Conservation (phyloP, 2,797 vertebrate genomes). For the Macroramphosus scolopax region DNA sequence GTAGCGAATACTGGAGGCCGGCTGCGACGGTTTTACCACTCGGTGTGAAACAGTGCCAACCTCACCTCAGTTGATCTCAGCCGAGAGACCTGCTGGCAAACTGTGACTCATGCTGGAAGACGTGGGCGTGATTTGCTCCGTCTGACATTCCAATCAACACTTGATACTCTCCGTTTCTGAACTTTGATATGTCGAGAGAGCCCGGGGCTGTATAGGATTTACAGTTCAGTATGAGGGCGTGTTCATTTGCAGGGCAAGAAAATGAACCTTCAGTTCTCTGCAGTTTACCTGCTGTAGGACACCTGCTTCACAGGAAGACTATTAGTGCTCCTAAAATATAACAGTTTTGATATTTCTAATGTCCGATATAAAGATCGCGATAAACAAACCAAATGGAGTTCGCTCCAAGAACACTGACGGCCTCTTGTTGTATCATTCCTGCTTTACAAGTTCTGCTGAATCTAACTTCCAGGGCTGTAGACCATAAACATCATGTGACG, state of each 20-base stretch:
- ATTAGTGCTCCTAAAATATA: no score
- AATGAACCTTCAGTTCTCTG: background rate
- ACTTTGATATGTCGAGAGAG: conserved; percentile 43
- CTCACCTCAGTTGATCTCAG: background rate
- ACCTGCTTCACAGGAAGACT: no score
- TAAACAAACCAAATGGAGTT: no score
- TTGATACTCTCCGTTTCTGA: conserved; percentile 6
- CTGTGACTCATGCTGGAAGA: conserved; percentile 34
- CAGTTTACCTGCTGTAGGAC: no score
- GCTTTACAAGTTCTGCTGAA: no score
- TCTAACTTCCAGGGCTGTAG: no score
- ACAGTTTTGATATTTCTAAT: no score
- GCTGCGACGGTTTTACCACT: background rate
- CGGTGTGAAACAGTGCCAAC: background rate
- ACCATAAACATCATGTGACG: no score
- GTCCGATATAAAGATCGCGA: no score
- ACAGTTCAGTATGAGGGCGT: conserved; percentile 23
- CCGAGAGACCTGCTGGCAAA: conserved; percentile 38
- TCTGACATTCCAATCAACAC: conserved; percentile 17
- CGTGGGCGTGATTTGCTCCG: conserved; percentile 5
- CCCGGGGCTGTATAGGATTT: no score
- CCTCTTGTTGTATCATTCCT: no score
- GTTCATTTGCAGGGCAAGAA: background rate
- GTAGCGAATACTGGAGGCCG: background rate
- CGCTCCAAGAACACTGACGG: no score